A percentile compares a stretch with the other conserved stretches of the same genome.
Evolutionary conservation across 2,797 vertebrate genomes (phyloP).

Genomic region (Coracias cyanogaster): DNA sequence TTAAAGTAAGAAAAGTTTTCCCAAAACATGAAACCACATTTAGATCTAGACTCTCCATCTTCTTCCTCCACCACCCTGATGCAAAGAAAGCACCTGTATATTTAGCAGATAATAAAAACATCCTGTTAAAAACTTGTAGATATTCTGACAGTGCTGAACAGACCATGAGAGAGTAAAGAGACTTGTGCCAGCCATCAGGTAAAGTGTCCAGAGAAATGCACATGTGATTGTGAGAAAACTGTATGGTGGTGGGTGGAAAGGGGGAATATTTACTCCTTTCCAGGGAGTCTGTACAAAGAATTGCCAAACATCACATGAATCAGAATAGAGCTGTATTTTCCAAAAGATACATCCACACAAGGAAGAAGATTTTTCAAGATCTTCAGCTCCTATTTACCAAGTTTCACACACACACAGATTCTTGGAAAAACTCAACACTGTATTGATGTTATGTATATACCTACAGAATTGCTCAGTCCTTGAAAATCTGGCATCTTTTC

Average conservation of each 20-base stretch:
- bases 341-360: background rate
- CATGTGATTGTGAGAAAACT: background rate
- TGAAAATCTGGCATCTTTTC: constrained; percentile 5
- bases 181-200: background rate
- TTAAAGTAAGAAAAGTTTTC: background rate
- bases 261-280: background rate
- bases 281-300: background rate
- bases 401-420: background rate
- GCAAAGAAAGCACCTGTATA: background rate
- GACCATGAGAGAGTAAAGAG: background rate
- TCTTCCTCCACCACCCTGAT: background rate
- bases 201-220: background rate
- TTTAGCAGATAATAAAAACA: background rate
- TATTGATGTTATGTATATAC: background rate
- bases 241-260: background rate
- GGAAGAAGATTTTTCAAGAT: background rate
- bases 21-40: background rate
- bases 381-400: background rate
- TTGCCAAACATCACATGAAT: background rate
- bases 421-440: background rate
- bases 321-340: background rate
- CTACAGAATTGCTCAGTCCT: background rate
- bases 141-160: background rate
- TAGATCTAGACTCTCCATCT: background rate
- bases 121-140: background rate